Evolutionary conservation across 1,140 invertebrate species (phyloP).

Genomic region (Pseudomyrmex pallidus): DNA sequence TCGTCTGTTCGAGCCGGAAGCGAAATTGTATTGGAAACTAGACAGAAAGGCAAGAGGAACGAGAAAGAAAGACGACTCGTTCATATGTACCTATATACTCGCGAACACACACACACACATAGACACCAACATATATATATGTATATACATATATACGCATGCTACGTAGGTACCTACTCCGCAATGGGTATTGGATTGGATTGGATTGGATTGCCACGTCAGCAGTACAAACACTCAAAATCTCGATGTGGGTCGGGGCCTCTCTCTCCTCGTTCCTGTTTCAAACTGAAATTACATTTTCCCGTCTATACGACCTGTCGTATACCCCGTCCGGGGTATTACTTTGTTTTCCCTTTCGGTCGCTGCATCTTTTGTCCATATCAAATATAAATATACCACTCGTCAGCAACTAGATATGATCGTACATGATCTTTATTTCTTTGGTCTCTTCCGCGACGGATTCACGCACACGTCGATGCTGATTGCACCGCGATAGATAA

Average conservation of each 20-base stretch:
- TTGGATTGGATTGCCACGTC: conserved; percentile 85
- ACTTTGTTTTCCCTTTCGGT: conserved; percentile 26
- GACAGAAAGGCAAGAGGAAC: conserved; percentile 12
- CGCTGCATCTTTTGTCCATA: conserved; percentile 32
- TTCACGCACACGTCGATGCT: not conserved
- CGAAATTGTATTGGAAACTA: conserved; percentile 68
- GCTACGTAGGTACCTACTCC: conserved; percentile 72
- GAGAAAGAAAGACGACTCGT: conserved; percentile 45
- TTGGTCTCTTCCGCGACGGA: conserved; percentile 41
- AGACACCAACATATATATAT: too few species aligned
- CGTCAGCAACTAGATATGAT: not conserved
- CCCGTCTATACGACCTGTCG: conserved; percentile 71
- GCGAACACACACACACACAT: too few species aligned
- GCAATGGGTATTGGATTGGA: conserved; percentile 82
- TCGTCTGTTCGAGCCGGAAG: conserved; percentile 21
- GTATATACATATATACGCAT: not conserved
- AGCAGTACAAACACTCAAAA: conserved; percentile 85
- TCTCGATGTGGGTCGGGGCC: conserved; percentile 80
- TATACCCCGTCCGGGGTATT: conserved; percentile 31
- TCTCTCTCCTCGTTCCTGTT: conserved; percentile 78
- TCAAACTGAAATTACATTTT: conserved; percentile 85
- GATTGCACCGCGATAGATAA: too few species aligned
- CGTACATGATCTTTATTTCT: conserved; percentile 55
- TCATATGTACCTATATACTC: conserved; percentile 51
- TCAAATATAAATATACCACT: too few species aligned